phyloP scores from a whole-genome alignment of 2,113 vertebrate species.

The Xiphophorus hellerii region DNA sequence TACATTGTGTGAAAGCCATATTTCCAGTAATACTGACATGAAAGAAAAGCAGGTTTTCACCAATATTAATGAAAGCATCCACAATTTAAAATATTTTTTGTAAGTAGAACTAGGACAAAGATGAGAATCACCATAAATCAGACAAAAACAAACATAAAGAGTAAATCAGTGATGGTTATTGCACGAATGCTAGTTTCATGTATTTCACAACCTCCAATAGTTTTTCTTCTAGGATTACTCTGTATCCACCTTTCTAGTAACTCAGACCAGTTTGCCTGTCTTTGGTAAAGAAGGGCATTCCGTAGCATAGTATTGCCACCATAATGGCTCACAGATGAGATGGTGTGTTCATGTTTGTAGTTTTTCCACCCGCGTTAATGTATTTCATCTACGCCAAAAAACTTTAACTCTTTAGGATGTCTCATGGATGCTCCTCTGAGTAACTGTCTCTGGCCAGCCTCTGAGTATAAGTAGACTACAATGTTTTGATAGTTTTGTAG shows the following conservation, averaged over 20 bases:
- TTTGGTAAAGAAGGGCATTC: background rate
- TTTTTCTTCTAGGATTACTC: too few relatives aligned
- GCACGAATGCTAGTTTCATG: too few relatives aligned
- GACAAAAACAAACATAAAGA: too few relatives aligned
- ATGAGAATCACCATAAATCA: too few relatives aligned
- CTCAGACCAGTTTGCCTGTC: background rate
- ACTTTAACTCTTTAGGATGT: background rate
- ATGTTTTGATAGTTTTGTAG: background rate
- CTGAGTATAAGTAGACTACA: background rate
- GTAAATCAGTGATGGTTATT: too few relatives aligned
- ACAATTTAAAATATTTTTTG: background rate
- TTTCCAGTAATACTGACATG: background rate
- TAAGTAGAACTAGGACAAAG: too few relatives aligned
- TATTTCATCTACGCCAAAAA: background rate
- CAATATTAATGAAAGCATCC: too few relatives aligned
- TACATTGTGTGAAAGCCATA: background rate
- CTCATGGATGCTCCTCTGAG: background rate
- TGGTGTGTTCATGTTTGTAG: background rate
- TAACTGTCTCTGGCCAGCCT: background rate
- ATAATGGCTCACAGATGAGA: background rate
- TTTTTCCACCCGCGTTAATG: background rate
- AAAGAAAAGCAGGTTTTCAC: background rate
- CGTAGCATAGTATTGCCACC: background rate
- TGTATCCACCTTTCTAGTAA: too few relatives aligned
- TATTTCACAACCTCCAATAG: too few relatives aligned